These are phyloP conservation scores for Pelobates cultripes DNA, from an alignment of 2,797 vertebrate genomes.

Conservation along the genomic window DNA sequence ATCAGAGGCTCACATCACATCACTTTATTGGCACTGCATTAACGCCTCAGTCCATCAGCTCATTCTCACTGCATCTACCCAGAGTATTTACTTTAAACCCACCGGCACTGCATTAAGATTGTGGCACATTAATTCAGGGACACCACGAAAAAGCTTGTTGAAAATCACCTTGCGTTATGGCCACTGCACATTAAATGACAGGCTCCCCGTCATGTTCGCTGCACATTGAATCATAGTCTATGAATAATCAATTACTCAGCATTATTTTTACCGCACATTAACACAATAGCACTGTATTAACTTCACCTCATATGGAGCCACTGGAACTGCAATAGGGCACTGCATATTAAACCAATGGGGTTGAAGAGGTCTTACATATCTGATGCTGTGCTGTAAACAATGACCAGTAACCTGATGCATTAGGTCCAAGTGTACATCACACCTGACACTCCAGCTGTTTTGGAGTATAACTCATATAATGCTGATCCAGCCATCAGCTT, in stretches of 20 bases:
- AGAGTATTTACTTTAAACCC: slow-evolving; percentile 23
- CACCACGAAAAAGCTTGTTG: slow-evolving; percentile 12
- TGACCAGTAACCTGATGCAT: background rate
- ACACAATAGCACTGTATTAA: slow-evolving; percentile 29
- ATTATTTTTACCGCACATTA: slow-evolving; percentile 8
- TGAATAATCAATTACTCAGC: background rate
- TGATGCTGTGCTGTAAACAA: background rate
- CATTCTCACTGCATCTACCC: slow-evolving; percentile 32
- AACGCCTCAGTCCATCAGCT: slow-evolving; percentile 26
- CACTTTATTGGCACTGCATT: slow-evolving; percentile 27
- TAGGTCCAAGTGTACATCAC: background rate
- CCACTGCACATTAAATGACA: slow-evolving; percentile 17
- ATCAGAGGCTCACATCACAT: slow-evolving; percentile 25
- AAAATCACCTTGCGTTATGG: background rate
- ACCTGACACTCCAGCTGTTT: background rate
- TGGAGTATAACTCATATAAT: background rate
- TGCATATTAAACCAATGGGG: slow-evolving; percentile 10
- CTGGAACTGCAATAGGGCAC: slow-evolving; percentile 17
- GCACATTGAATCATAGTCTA: background rate
- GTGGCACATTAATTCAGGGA: slow-evolving; percentile 19
- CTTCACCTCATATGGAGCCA: slow-evolving; percentile 16
- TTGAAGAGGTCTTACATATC: background rate
- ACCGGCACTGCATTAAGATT: slow-evolving; percentile 38
- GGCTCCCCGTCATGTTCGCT: background rate
- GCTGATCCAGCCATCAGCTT: background rate